A percentile compares a stretch with the other conserved stretches of the same genome.
These are phyloP conservation scores for Paramisgurnus dabryanus DNA, from an alignment of 2,113 vertebrate species.

Conservation along the genomic window DNA sequence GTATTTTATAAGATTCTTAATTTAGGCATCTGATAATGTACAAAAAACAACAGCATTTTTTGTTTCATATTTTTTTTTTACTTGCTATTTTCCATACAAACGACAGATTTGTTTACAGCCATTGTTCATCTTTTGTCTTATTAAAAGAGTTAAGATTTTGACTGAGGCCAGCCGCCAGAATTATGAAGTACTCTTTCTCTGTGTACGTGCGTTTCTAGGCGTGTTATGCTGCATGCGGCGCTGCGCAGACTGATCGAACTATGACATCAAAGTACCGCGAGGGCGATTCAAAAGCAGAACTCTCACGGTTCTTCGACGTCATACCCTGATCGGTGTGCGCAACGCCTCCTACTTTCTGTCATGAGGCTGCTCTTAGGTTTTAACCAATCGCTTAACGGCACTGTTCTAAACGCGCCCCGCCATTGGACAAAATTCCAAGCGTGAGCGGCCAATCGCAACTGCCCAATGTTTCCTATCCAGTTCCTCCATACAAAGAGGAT, in stretches of 20 bases:
- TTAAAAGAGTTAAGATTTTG: not conserved
- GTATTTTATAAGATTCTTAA: too few relatives aligned
- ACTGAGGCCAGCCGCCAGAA: not conserved
- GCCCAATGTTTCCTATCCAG: constrained; percentile 55
- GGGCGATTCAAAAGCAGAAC: too few relatives aligned
- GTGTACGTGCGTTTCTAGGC: not conserved
- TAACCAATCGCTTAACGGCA: constrained; percentile 52
- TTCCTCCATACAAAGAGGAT: constrained; percentile 62
- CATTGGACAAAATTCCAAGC: constrained; percentile 56
- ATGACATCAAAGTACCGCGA: too few relatives aligned
- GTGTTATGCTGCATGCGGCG: too few relatives aligned
- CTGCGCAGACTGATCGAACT: too few relatives aligned
- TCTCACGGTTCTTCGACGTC: too few relatives aligned
- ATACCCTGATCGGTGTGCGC: too few relatives aligned
- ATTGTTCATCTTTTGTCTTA: not conserved
- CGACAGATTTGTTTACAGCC: too few relatives aligned
- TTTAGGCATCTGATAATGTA: too few relatives aligned
- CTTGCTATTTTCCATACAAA: too few relatives aligned
- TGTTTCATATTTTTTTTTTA: too few relatives aligned
- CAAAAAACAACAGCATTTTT: too few relatives aligned
- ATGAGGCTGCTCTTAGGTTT: not conserved
- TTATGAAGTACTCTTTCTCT: constrained; percentile 14
- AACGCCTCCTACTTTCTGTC: not conserved
- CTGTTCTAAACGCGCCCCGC: not conserved
- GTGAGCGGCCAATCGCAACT: constrained; percentile 43